These are phyloP conservation scores for Pogonomyrmex barbatus DNA, from an alignment of 1,140 invertebrate genomes.

Conservation along the genomic window DNA sequence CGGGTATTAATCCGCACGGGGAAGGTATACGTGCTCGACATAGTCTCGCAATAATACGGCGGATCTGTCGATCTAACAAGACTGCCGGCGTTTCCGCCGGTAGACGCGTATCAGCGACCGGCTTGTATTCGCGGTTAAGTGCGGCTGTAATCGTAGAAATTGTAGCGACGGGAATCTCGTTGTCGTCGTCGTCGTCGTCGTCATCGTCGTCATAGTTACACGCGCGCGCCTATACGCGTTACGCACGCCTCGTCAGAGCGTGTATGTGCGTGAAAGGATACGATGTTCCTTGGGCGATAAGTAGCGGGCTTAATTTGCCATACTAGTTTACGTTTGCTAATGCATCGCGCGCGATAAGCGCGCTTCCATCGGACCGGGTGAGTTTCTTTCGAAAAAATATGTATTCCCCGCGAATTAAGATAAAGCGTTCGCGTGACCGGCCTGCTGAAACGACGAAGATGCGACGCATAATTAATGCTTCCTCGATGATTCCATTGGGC, in stretches of 20 bases:
- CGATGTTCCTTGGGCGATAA: conserved; percentile 27
- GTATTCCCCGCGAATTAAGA: conserved; percentile 22
- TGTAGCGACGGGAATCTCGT: conserved; percentile 63
- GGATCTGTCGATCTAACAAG: conserved; percentile 70
- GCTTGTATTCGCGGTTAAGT: conserved; percentile 71
- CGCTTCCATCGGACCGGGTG: neutral
- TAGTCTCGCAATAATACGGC: conserved; percentile 71
- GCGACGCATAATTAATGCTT: conserved; percentile 49
- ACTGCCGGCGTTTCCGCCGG: conserved; percentile 57
- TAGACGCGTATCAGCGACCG: conserved; percentile 60
- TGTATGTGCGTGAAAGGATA: conserved; percentile 17
- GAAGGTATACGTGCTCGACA: conserved; percentile 61
- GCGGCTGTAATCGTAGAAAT: conserved; percentile 74
- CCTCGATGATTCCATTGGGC: neutral
- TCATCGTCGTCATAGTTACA: conserved; percentile 52
- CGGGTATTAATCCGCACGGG: conserved; percentile 66
- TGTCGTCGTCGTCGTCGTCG: conserved; percentile 24
- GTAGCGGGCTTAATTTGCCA: conserved; percentile 9
- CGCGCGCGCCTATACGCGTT: conserved; percentile 1
- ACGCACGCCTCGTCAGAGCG: neutral
- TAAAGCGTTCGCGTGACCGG: conserved; percentile 41
- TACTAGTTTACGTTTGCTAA: neutral
- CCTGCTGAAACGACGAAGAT: conserved; percentile 1
- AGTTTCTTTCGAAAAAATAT: conserved; percentile 12
- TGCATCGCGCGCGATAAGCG: conserved; percentile 33